These are phyloP conservation scores for Drosophila eugracilis DNA, from an alignment of 1,140 invertebrate species.

Conservation along the genomic window DNA sequence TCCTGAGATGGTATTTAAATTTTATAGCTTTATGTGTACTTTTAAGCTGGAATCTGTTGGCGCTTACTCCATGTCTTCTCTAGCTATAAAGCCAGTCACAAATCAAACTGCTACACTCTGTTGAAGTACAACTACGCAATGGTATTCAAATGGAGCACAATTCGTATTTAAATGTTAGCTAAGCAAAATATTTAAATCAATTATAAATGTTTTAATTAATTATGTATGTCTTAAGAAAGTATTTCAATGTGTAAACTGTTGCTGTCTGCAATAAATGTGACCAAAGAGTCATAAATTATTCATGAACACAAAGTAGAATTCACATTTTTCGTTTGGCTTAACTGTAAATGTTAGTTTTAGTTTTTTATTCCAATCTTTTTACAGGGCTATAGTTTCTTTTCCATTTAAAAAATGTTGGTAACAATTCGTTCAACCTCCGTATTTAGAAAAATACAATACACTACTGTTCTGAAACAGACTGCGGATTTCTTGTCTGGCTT, in stretches of 20 bases:
- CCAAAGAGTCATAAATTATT: conserved; percentile 17
- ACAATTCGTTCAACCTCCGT: background rate
- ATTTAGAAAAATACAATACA: background rate
- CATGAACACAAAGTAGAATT: background rate
- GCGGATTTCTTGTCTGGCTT: conserved; percentile 2
- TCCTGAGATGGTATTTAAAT: conserved; percentile 47
- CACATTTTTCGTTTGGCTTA: too few species aligned
- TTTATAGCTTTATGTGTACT: conserved; percentile 70
- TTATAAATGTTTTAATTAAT: conserved; percentile 52
- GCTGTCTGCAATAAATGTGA: conserved; percentile 58
- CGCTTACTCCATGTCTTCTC: conserved; percentile 64
- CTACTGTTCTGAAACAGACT: background rate
- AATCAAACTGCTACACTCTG: conserved; percentile 50
- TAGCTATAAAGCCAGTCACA: conserved; percentile 39
- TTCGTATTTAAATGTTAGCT: conserved; percentile 70
- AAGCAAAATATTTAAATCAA: conserved; percentile 60
- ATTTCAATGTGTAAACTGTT: conserved; percentile 60
- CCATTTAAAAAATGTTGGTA: too few species aligned
- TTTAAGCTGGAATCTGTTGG: conserved; percentile 33
- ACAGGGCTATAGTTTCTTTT: too few species aligned
- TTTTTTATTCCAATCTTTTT: background rate
- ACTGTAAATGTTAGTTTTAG: too few species aligned
- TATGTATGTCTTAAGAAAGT: conserved; percentile 63
- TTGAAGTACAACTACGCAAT: conserved; percentile 73
- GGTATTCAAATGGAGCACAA: conserved; percentile 76